Evolutionary conservation across 2,888 invertebrate species (phyloP).

Genomic region (Mythimna vitellina): DNA sequence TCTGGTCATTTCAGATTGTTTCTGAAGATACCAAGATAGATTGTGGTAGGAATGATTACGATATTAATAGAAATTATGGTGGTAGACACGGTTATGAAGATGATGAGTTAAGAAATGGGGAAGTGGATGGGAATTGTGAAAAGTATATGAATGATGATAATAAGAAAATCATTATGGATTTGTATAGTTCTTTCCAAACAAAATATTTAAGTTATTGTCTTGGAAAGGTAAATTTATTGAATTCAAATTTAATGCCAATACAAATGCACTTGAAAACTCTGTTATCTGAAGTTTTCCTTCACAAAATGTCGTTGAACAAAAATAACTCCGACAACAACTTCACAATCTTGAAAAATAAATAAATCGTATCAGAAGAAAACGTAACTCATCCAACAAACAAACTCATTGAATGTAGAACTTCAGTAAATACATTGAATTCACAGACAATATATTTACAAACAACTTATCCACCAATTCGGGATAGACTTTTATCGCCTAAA

Average conservation of each 20-base stretch:
- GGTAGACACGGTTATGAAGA: not conserved
- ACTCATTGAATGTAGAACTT: slow-evolving; percentile 41
- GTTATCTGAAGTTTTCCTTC: not conserved
- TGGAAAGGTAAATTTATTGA: not conserved
- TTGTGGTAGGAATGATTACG: slow-evolving; percentile 27
- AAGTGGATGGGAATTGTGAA: not conserved
- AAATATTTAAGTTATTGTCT: not conserved
- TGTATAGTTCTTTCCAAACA: no score
- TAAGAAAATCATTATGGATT: not conserved
- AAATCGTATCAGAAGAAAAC: slow-evolving; percentile 18
- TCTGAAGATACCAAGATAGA: slow-evolving; percentile 39
- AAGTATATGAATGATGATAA: not conserved
- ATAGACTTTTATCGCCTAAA: slow-evolving; percentile 61
- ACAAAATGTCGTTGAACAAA: not conserved
- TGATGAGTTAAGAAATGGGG: not conserved
- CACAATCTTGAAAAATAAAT: slow-evolving; percentile 24
- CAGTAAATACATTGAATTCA: slow-evolving; percentile 53
- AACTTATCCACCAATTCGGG: slow-evolving; percentile 49
- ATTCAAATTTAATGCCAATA: not conserved
- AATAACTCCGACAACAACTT: not conserved
- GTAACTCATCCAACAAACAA: slow-evolving; percentile 46
- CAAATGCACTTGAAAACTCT: not conserved
- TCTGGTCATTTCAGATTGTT: slow-evolving; percentile 55
- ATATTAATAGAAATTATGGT: slow-evolving; percentile 26
- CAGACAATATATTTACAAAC: slow-evolving; percentile 57